phyloP scores from a whole-genome alignment of 2,888 invertebrate genomes.

The Dolichomitus sp. region DNA sequence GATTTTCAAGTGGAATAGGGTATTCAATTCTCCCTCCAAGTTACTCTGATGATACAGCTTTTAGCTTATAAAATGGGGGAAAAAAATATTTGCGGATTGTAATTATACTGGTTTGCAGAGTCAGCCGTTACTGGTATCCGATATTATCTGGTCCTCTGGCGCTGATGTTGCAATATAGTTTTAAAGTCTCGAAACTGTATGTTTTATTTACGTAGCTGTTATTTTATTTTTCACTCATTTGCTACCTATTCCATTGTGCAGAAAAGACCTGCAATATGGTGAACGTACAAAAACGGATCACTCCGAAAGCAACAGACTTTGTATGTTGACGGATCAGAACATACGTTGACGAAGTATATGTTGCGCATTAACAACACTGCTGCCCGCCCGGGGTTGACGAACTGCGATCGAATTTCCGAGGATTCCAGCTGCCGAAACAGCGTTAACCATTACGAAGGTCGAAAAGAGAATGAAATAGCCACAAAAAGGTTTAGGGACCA shows the following conservation, averaged over 20 bases:
- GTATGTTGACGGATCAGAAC: neutral
- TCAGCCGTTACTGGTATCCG: constrained; percentile 17
- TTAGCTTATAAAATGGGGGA: neutral
- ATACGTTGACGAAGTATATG: neutral
- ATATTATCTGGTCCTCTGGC: constrained; percentile 46
- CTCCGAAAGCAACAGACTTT: constrained; percentile 27
- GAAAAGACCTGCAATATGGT: constrained; percentile 39
- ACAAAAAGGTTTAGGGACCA: neutral
- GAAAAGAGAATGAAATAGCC: constrained; percentile 8
- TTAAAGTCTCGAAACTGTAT: constrained; percentile 39
- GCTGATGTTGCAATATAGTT: constrained; percentile 52
- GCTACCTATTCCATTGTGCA: constrained; percentile 44
- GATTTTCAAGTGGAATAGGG: neutral
- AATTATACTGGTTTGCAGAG: constrained; percentile 46
- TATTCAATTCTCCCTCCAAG: constrained; percentile 23
- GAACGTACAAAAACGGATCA: constrained; percentile 44
- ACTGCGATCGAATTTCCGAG: constrained; percentile 28
- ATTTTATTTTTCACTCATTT: constrained; percentile 24
- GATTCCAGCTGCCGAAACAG: constrained; percentile 4
- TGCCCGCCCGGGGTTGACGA: constrained; percentile 28
- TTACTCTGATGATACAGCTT: constrained; percentile 11
- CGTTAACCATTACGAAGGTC: neutral
- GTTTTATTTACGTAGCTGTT: constrained; percentile 13
- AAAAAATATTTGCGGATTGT: constrained; percentile 13
- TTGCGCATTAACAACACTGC: neutral